A percentile compares a stretch with the other conserved stretches of the same genome.
phyloP scores from a whole-genome alignment of 1,140 invertebrate genomes.

The Hyposmocoma kahamanoa region DNA sequence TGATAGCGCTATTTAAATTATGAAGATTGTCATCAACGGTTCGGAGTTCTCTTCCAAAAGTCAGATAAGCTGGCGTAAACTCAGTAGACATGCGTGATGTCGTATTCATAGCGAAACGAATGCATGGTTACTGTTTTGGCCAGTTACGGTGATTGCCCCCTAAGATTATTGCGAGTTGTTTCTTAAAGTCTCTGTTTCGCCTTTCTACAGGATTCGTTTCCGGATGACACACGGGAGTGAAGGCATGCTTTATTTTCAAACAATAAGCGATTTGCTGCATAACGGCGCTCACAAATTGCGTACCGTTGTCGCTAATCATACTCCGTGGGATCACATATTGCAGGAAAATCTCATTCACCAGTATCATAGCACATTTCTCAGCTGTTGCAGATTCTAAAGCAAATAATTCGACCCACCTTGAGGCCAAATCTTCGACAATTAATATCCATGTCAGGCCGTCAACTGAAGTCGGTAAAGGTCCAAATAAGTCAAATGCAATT shows the following conservation, averaged over 20 bases:
- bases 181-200: slow-evolving; percentile 24
- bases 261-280: slow-evolving; percentile 35
- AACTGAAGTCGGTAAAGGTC: slow-evolving; percentile 10
- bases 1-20: slow-evolving; percentile 16
- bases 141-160: slow-evolving; percentile 33
- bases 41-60: slow-evolving; percentile 20
- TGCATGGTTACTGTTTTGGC: slow-evolving; percentile 31
- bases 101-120: slow-evolving; percentile 50
- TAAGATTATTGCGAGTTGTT: slow-evolving; percentile 24
- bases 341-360: slow-evolving; percentile 19
- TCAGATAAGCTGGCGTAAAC: slow-evolving; percentile 44
- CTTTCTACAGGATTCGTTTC: slow-evolving; percentile 40
- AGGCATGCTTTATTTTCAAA: slow-evolving; percentile 28
- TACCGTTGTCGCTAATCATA: no score
- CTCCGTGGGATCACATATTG: slow-evolving; percentile 20
- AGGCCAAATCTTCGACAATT: slow-evolving; percentile 25
- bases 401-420: slow-evolving; percentile 20
- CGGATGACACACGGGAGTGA: slow-evolving; percentile 42
- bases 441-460: slow-evolving; percentile 20
- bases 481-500: slow-evolving; percentile 21
- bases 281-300: no score
- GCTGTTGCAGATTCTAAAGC: slow-evolving; percentile 8
- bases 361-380: slow-evolving; percentile 28
- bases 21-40: slow-evolving; percentile 16
- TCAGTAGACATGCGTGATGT: slow-evolving; percentile 36